Evolutionary conservation across 2,113 vertebrate genomes (phyloP).

Genomic region (Piaya cayana): DNA sequence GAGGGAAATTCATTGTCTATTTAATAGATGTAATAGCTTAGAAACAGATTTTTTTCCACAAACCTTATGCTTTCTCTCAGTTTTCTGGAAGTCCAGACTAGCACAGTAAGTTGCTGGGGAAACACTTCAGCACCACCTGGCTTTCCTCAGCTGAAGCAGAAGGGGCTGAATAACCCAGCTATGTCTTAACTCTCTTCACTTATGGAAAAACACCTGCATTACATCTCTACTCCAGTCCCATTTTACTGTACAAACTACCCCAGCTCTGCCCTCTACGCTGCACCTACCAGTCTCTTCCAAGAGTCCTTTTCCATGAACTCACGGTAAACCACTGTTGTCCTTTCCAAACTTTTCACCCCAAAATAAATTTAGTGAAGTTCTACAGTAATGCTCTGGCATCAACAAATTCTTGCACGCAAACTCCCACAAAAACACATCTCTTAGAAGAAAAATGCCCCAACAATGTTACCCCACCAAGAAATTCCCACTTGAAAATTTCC

Average conservation of each 20-base stretch:
- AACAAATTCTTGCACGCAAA: background rate
- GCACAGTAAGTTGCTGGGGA: background rate
- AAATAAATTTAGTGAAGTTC: background rate
- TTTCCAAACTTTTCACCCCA: background rate
- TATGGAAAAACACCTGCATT: background rate
- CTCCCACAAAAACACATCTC: background rate
- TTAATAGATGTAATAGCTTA: background rate
- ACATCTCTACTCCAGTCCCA: background rate
- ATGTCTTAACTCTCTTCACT: background rate
- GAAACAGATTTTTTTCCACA: background rate
- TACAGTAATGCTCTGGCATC: background rate
- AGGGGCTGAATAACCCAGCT: background rate
- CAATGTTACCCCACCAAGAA: background rate
- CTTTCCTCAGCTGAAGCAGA: background rate
- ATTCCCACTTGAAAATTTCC: background rate
- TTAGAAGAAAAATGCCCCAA: background rate
- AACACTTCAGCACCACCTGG: background rate
- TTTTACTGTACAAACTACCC: background rate
- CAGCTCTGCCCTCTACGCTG: background rate
- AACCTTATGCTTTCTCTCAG: background rate
- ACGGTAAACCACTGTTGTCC: background rate
- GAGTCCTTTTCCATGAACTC: background rate
- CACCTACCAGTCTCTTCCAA: background rate
- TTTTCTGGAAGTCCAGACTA: background rate
- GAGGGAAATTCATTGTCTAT: background rate